A percentile compares a stretch with the other conserved stretches of the same genome.
Conservation (phyloP, 2,797 vertebrate species). For the Spinibarbus caldwelli region DNA sequence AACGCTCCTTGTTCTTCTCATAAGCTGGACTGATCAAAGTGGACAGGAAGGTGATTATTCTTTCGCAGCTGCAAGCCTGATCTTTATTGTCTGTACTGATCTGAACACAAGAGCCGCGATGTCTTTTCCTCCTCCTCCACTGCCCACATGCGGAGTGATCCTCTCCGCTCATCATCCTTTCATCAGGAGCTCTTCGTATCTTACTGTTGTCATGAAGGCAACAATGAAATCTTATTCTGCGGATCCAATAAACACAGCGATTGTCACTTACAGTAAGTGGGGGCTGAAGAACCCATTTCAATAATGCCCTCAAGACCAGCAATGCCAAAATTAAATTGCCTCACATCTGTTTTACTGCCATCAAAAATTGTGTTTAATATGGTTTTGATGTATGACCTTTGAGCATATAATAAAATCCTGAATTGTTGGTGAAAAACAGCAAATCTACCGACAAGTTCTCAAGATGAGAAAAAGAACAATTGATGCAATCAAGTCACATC, state of each 20-base stretch:
- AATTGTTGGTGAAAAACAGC: not conserved
- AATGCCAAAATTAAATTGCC: not conserved
- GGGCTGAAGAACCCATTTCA: not conserved
- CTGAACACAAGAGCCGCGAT: not conserved
- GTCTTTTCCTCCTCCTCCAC: conserved; percentile 25
- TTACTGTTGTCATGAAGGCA: not conserved
- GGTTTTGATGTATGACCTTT: conserved; percentile 14
- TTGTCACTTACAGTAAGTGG: conserved; percentile 20
- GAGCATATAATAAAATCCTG: not conserved
- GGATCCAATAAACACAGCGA: not conserved
- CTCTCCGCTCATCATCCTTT: conserved; percentile 35
- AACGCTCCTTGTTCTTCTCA: not conserved
- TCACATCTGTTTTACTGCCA: conserved; percentile 13
- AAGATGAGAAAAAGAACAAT: conserved; percentile 1
- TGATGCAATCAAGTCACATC: not conserved
- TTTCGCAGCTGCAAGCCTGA: not conserved
- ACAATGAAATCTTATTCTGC: not conserved
- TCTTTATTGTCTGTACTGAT: conserved; percentile 34
- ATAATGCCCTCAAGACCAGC: conserved; percentile 20
- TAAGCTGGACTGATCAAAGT: not conserved
- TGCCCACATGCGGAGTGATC: conserved; percentile 12
- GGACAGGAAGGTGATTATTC: conserved; percentile 4
- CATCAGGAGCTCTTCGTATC: conserved; percentile 18
- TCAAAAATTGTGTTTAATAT: conserved; percentile 10
- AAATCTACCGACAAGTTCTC: not conserved